Percentiles rank a stretch among this genome's conserved stretches.
phyloP scores from a whole-genome alignment of 2,888 invertebrate species.

The Platycnemis pennipes region DNA sequence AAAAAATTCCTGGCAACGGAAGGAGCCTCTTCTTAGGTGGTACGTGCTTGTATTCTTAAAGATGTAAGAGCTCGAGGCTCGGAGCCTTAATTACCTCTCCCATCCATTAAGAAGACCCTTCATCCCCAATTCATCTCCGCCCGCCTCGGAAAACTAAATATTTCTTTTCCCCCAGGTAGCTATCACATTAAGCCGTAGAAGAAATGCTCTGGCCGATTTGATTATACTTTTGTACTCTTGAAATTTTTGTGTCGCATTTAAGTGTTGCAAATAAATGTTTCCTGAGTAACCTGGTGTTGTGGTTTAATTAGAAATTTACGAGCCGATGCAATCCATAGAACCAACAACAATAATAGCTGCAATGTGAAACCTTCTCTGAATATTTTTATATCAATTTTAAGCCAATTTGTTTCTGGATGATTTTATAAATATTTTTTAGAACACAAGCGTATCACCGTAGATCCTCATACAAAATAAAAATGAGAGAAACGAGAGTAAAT shows the following conservation, averaged over 20 bases:
- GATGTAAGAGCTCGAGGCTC: not conserved
- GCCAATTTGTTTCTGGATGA: too few species aligned
- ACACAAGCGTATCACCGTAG: too few species aligned
- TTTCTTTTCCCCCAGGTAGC: not conserved
- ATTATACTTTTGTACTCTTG: not conserved
- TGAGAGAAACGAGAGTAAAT: too few species aligned
- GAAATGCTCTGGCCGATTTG: not conserved
- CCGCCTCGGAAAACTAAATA: conserved; percentile 22
- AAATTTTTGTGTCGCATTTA: not conserved
- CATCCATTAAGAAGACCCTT: not conserved
- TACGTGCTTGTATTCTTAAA: conserved; percentile 35
- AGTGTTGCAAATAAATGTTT: not conserved
- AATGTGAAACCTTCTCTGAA: too few species aligned
- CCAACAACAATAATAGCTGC: too few species aligned
- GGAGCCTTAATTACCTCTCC: not conserved
- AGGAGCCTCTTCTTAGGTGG: not conserved
- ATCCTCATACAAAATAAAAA: too few species aligned
- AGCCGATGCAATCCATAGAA: not conserved
- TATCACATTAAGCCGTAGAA: not conserved
- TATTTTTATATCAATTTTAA: too few species aligned
- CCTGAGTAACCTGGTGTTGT: not conserved
- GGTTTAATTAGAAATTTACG: not conserved
- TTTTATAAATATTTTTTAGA: too few species aligned
- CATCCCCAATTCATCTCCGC: not conserved
- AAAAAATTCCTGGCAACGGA: not conserved